A percentile compares a stretch with the other conserved stretches of the same genome.
Conservation (phyloP, 1,140 invertebrate species). For the Drosophila fuyamai region DNA sequence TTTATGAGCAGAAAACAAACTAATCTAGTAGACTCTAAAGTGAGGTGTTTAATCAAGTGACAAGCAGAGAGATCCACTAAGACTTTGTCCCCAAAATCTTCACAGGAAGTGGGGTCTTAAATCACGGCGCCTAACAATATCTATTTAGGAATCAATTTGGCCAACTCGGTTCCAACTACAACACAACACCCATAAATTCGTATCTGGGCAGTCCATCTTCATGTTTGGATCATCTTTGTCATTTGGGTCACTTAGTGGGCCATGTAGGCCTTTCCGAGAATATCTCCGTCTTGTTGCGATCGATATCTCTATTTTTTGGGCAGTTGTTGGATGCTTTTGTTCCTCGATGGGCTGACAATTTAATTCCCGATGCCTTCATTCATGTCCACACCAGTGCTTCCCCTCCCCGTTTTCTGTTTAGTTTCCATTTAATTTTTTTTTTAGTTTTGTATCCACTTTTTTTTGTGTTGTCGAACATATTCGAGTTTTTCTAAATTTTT, state of each 20-base stretch:
- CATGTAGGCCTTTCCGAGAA: conserved; percentile 24
- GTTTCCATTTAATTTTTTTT: conserved; percentile 12
- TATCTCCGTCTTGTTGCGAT: conserved; percentile 26
- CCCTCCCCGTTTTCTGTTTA: conserved; percentile 2
- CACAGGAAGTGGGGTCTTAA: conserved; percentile 10
- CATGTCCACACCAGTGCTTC: conserved; percentile 2
- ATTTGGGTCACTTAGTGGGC: conserved; percentile 23
- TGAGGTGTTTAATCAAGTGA: background rate
- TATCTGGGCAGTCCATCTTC: conserved; percentile 21
- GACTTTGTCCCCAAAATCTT: background rate
- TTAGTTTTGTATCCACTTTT: conserved; percentile 12
- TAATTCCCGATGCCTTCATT: conserved; percentile 40
- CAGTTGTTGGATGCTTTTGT: conserved; percentile 10
- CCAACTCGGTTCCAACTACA: background rate
- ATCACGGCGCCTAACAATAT: conserved; percentile 14
- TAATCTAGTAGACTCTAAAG: background rate
- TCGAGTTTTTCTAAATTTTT: conserved; percentile 46
- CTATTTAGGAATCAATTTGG: conserved; percentile 21
- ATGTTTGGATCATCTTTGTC: conserved; percentile 13
- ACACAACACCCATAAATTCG: background rate
- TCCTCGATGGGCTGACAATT: conserved; percentile 30
- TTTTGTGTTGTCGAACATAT: conserved; percentile 28
- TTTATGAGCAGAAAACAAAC: background rate
- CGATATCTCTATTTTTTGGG: conserved; percentile 19
- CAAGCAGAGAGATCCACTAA: background rate